A percentile compares a stretch with the other conserved stretches of the same genome.
phyloP scores from a whole-genome alignment of 2,888 invertebrate genomes.

The Miltochrista miniata region DNA sequence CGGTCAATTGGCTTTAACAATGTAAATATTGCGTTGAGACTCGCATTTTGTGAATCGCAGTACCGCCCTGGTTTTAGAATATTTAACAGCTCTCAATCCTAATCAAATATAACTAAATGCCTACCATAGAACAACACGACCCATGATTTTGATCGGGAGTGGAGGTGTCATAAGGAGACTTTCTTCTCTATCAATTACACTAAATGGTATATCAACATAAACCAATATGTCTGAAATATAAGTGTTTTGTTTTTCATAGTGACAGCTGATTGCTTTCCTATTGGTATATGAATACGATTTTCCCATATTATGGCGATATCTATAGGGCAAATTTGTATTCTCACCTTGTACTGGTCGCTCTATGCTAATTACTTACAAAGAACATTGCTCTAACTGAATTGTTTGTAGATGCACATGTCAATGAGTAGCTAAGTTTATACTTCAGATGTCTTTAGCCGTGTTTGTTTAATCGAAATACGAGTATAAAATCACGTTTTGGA shows the following conservation, averaged over 20 bases:
- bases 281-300: too few relatives aligned
- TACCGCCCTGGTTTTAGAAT: constrained; percentile 11
- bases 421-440: neutral
- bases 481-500: neutral
- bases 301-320: too few relatives aligned
- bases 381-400: constrained; percentile 7
- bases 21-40: constrained; percentile 28
- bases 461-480: neutral
- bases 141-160: too few relatives aligned
- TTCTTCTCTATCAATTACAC: too few relatives aligned
- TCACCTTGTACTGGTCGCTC: too few relatives aligned
- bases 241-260: too few relatives aligned
- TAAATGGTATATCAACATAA: too few relatives aligned
- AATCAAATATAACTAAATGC: constrained; percentile 19
- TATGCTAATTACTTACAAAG: constrained; percentile 10
- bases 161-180: too few relatives aligned
- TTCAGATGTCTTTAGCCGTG: neutral
- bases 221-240: too few relatives aligned
- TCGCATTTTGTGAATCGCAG: constrained; percentile 27
- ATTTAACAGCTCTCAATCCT: constrained; percentile 19
- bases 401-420: constrained; percentile 3
- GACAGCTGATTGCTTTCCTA: too few relatives aligned
- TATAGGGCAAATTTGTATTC: too few relatives aligned
- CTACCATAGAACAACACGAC: too few relatives aligned
- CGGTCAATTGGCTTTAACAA: constrained; percentile 26